phyloP scores from a whole-genome alignment of 2,888 invertebrate genomes.

The Andrena flavipes region DNA sequence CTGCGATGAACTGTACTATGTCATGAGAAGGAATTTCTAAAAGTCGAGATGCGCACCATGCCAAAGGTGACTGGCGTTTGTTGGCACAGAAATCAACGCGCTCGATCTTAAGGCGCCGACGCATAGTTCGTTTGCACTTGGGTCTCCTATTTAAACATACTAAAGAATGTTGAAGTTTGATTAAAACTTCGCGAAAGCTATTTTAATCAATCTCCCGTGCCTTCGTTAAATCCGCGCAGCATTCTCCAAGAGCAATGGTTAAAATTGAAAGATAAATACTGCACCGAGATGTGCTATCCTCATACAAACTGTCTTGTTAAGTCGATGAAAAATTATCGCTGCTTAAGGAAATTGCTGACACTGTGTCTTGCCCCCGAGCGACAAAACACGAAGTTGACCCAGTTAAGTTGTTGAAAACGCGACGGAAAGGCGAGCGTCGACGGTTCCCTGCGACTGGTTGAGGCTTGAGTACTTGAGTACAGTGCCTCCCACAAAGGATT shows the following conservation, averaged over 20 bases:
- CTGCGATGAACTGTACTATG: not conserved
- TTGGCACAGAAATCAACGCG: conserved; percentile 49
- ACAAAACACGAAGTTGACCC: conserved; percentile 39
- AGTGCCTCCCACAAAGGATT: conserved; percentile 13
- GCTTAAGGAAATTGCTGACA: conserved; percentile 34
- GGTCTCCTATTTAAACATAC: not conserved
- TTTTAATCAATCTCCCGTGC: not conserved
- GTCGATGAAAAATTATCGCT: not conserved
- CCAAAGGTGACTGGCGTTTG: conserved; percentile 42
- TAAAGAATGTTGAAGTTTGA: conserved; percentile 5
- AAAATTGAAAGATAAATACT: too few relatives aligned
- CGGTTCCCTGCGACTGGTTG: conserved; percentile 15
- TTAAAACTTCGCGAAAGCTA: not conserved
- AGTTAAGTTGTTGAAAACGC: conserved; percentile 38
- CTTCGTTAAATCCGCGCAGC: not conserved
- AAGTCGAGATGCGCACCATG: conserved; percentile 19
- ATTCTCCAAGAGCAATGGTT: not conserved
- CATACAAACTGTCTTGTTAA: not conserved
- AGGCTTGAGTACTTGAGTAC: conserved; percentile 9
- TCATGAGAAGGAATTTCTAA: conserved; percentile 2
- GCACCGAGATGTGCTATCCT: too few relatives aligned
- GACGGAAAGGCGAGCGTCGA: conserved; percentile 18
- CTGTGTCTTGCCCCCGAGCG: conserved; percentile 18
- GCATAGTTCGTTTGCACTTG: conserved; percentile 28
- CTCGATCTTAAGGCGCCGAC: conserved; percentile 25